These are phyloP conservation scores for Halichoerus grypus DNA, from an alignment of 2,113 vertebrate species.

Conservation along the genomic window DNA sequence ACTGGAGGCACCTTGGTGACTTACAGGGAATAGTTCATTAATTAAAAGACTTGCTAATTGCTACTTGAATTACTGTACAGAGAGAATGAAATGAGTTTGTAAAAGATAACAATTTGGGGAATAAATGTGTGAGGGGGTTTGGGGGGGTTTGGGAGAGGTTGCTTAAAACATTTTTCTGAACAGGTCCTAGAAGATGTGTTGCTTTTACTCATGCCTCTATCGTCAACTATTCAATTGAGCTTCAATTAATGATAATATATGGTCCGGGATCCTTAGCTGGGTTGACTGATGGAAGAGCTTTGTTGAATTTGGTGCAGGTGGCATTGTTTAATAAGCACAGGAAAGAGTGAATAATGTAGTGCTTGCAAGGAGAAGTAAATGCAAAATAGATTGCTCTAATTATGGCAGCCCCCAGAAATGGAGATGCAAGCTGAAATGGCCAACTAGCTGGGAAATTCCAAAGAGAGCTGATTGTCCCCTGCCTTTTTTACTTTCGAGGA, in stretches of 20 bases:
- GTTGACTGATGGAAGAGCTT: slow-evolving; percentile 88
- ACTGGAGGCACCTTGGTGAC: slow-evolving; percentile 87
- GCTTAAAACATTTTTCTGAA: slow-evolving; percentile 87
- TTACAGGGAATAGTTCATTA: slow-evolving; percentile 89
- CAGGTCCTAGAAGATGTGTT: slow-evolving; percentile 83
- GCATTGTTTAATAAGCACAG: slow-evolving; percentile 91
- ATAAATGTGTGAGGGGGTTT: slow-evolving; percentile 45
- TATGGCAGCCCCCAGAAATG: slow-evolving; percentile 87
- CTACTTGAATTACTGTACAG: slow-evolving; percentile 87
- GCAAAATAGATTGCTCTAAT: slow-evolving; percentile 90
- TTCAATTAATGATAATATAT: slow-evolving; percentile 90
- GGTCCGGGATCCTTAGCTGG: slow-evolving; percentile 86
- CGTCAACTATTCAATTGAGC: slow-evolving; percentile 87
- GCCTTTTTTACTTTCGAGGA: slow-evolving; percentile 76
- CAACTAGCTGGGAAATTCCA: slow-evolving; percentile 86
- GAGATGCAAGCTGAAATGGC: slow-evolving; percentile 87
- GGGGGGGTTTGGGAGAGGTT: slow-evolving; percentile 71
- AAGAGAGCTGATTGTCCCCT: slow-evolving; percentile 81
- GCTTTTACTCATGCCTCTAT: slow-evolving; percentile 84
- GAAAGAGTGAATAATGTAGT: slow-evolving; percentile 90
- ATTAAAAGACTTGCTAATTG: slow-evolving; percentile 91
- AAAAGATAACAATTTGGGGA: slow-evolving; percentile 86
- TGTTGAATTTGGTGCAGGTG: slow-evolving; percentile 91
- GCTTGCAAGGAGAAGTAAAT: slow-evolving; percentile 90
- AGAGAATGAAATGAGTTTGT: slow-evolving; percentile 86